Percentiles rank a stretch among this genome's conserved stretches.
These are phyloP conservation scores for Orycteropus afer DNA, from an alignment of 2,113 vertebrate species.

Conservation along the genomic window DNA sequence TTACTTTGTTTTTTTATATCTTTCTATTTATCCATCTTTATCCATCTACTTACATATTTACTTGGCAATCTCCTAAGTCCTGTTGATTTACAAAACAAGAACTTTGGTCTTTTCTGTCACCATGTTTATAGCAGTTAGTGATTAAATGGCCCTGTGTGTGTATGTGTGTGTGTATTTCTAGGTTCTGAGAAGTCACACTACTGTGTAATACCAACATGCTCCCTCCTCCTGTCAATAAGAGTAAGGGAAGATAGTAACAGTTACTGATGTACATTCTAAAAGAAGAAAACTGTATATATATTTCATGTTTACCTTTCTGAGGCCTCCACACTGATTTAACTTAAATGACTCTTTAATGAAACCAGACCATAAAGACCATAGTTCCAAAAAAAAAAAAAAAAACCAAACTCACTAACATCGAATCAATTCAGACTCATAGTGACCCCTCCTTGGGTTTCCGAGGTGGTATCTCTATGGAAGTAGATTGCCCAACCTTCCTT, in stretches of 20 bases:
- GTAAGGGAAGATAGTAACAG: conserved; percentile 1
- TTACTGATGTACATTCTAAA: conserved; percentile 5
- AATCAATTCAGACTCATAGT: too few species aligned
- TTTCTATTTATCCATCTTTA: not conserved
- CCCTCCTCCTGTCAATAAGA: not conserved
- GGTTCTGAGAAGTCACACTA: conserved; percentile 14
- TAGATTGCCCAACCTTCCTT: too few species aligned
- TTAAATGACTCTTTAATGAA: conserved; percentile 39
- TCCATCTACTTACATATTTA: too few species aligned
- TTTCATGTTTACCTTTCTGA: not conserved
- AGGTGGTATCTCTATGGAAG: too few species aligned
- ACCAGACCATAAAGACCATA: too few species aligned
- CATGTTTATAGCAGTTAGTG: not conserved
- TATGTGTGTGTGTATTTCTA: not conserved
- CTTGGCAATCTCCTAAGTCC: not conserved
- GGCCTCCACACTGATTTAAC: not conserved
- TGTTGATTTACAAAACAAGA: conserved; percentile 15
- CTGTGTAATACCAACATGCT: not conserved
- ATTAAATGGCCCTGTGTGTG: not conserved
- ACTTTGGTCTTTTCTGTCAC: conserved; percentile 1
- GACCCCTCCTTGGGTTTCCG: too few species aligned
- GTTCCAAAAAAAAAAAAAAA: too few species aligned
- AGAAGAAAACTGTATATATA: not conserved
- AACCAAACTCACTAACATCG: too few species aligned
- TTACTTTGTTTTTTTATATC: not conserved